Conservation (phyloP, 2,113 vertebrate genomes). For the Oriolus oriolus region DNA sequence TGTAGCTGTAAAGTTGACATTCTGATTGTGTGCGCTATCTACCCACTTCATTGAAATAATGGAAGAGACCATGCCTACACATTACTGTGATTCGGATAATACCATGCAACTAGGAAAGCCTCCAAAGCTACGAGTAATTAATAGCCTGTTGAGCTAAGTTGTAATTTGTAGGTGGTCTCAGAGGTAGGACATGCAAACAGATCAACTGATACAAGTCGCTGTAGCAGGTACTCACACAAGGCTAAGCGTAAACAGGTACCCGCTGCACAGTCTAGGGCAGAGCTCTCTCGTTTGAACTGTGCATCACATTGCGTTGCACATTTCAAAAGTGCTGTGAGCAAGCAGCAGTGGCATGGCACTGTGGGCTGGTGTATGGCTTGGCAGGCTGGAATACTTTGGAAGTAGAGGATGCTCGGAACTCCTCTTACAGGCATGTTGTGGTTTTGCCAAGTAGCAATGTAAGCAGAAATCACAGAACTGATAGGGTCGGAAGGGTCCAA, state of each 20-base stretch:
- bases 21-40: neutral
- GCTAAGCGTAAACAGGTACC: neutral
- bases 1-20: neutral
- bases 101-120: neutral
- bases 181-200: neutral
- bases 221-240: neutral
- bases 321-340: neutral
- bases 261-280: neutral
- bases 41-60: neutral
- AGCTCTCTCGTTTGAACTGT: fast-evolving
- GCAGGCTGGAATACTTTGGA: neutral
- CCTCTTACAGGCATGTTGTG: neutral
- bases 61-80: neutral
- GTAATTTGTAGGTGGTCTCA: neutral
- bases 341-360: neutral
- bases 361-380: neutral
- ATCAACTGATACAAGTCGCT: neutral
- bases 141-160: neutral
- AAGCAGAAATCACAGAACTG: neutral
- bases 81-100: neutral
- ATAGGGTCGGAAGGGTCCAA: neutral
- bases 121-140: neutral
- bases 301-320: neutral
- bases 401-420: neutral
- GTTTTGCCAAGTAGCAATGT: neutral